These are phyloP conservation scores for Polia nebulosa DNA, from an alignment of 2,888 invertebrate species.

Conservation along the genomic window DNA sequence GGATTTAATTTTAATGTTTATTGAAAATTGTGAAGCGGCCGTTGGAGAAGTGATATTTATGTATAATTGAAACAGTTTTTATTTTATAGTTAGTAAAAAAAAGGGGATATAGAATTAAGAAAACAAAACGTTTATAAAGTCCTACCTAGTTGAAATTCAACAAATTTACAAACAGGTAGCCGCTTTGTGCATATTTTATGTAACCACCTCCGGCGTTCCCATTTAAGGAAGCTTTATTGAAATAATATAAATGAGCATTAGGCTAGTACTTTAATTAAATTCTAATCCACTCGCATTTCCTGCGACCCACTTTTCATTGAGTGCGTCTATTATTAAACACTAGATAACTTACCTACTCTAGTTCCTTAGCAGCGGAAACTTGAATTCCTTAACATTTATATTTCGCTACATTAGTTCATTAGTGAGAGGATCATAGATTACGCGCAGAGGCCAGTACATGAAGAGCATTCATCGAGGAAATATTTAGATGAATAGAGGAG, in stretches of 20 bases:
- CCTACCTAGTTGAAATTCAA: not conserved
- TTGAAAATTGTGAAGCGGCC: not conserved
- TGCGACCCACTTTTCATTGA: constrained; percentile 11
- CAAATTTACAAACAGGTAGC: constrained; percentile 3
- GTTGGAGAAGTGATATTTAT: not conserved
- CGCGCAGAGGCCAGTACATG: constrained; percentile 23
- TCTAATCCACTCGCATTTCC: constrained; percentile 36
- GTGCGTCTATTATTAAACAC: constrained; percentile 20
- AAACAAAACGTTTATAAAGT: not conserved
- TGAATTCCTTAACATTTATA: constrained; percentile 59
- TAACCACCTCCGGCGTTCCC: constrained; percentile 1
- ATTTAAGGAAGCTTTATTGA: constrained; percentile 4
- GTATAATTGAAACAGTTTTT: not conserved
- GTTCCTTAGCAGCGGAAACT: constrained; percentile 22
- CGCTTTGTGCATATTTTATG: constrained; percentile 3
- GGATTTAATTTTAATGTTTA: constrained; percentile 11
- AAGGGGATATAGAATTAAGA: too few species aligned
- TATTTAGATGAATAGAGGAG: constrained; percentile 19
- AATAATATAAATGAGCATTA: constrained; percentile 29
- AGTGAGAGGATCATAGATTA: constrained; percentile 35
- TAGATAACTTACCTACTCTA: constrained; percentile 21
- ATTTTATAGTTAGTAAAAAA: not conserved
- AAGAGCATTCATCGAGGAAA: constrained; percentile 35
- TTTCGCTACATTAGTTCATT: constrained; percentile 56
- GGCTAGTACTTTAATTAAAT: constrained; percentile 38